Evolutionary conservation across 2,797 vertebrate genomes (phyloP), one percentile per base, ranked within the genome.

Genomic region (Cuniculus paca): DNA sequence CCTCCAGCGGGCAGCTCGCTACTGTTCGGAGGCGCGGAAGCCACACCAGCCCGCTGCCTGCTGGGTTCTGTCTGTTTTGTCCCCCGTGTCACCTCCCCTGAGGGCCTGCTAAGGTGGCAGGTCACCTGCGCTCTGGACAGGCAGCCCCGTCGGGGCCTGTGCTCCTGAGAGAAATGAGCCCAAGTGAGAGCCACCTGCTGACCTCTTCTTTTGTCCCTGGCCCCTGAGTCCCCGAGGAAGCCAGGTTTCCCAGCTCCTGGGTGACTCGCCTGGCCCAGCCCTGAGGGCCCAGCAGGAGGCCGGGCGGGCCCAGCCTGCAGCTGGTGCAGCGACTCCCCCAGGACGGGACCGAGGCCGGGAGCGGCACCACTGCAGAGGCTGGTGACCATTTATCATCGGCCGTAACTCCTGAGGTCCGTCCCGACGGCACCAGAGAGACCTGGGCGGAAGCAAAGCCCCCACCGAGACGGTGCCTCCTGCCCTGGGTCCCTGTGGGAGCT

Each of bases 111-210:
- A 19, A 20, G 28, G 22, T 1, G 10, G 52, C 78, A 5, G 5
- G 16, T 16, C 13, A 11, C 54, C n/a, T 14, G 77, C 84, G 80
- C 87, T 86, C 95, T 90, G 39, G 95, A 84, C 79, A 89, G 88
- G 16, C 42, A 48, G 24, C 42, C 39, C 28, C 28, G 96, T 85
- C 36, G 13, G n/a, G 36, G 45, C 6, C 74, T 75, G 0, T 3
- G 31, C 16, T 6, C 19, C 83, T 6, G 0, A 0, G 91, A 58
- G 52, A 82, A 16, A 0, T 6, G 39, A 58, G 19, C 45, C 84
- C 12, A 1, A 42, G 3, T 1, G 48, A 56, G 12, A 7, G 8
- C 45, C 28, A 26, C 52, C 52, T 2, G 2, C 1, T 11, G 28
- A 6, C n/a, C 16, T 24, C 17, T 16, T 58, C 45, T 20, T 5